phyloP scores from a whole-genome alignment of 2,888 invertebrate genomes.

The Choreutis nemorana region DNA sequence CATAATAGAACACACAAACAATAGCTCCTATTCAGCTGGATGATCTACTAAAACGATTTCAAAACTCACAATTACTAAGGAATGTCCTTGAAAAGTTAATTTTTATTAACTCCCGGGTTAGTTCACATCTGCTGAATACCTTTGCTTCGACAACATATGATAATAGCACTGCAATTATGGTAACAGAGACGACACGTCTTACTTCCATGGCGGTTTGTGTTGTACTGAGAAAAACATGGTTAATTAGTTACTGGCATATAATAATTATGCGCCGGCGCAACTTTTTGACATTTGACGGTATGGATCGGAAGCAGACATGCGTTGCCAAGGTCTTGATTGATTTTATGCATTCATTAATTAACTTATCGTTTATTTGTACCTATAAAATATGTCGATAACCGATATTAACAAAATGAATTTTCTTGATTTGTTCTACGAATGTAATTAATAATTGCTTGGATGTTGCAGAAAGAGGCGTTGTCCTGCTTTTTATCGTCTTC shows the following conservation, averaged over 20 bases:
- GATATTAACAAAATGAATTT: background rate
- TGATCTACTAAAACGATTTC: no score
- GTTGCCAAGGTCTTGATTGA: background rate
- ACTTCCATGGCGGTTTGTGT: conserved; percentile 25
- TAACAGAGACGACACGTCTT: conserved; percentile 24
- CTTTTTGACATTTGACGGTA: conserved; percentile 23
- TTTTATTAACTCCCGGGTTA: conserved; percentile 71
- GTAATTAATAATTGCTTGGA: background rate
- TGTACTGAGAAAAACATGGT: conserved; percentile 41
- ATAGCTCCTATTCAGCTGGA: no score
- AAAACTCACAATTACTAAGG: conserved; percentile 75
- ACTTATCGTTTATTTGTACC: no score
- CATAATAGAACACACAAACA: background rate
- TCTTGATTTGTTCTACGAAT: background rate
- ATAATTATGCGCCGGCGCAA: conserved; percentile 29
- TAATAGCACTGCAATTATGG: conserved; percentile 24
- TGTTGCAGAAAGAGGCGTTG: no score
- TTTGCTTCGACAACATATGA: conserved; percentile 40
- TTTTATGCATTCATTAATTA: background rate
- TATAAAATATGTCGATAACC: background rate
- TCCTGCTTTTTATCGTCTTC: no score
- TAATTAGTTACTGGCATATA: no score
- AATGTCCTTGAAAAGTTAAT: conserved; percentile 71
- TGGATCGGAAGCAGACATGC: conserved; percentile 1
- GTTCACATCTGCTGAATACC: conserved; percentile 73